These are phyloP conservation scores for Brachyptera risi DNA, from an alignment of 2,888 invertebrate species.

Conservation along the genomic window DNA sequence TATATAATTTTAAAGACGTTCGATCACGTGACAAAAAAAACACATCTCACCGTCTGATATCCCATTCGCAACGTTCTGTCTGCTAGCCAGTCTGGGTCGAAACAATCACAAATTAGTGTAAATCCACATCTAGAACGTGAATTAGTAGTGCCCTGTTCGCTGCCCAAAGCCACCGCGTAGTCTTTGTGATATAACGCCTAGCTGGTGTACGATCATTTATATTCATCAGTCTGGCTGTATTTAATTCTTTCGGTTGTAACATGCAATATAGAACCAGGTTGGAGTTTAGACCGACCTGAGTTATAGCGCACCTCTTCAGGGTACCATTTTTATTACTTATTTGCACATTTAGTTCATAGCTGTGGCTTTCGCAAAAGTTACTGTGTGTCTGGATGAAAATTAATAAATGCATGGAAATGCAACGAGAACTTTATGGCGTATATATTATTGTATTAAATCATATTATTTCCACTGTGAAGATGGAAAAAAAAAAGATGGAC, in stretches of 20 bases:
- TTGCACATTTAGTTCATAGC: background rate
- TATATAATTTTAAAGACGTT: too few relatives aligned
- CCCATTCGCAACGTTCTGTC: too few relatives aligned
- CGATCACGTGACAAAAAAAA: background rate
- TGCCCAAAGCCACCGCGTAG: background rate
- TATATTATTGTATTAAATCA: too few relatives aligned
- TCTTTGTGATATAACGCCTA: background rate
- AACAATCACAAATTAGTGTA: conserved; percentile 14
- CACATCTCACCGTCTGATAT: background rate
- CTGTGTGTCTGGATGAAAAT: too few relatives aligned
- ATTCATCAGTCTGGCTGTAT: conserved; percentile 10
- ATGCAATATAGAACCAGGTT: background rate
- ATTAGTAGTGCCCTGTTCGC: background rate
- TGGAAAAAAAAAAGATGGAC: too few relatives aligned
- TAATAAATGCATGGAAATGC: too few relatives aligned
- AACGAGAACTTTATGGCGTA: too few relatives aligned
- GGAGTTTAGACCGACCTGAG: background rate
- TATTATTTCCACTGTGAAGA: too few relatives aligned
- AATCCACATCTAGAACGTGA: background rate
- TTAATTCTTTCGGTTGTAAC: conserved; percentile 1
- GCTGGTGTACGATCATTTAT: conserved; percentile 3
- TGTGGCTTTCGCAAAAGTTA: too few relatives aligned
- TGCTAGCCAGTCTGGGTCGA: background rate
- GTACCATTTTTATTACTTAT: conserved; percentile 9
- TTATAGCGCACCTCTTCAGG: background rate